Evolutionary conservation across 2,888 invertebrate genomes (phyloP), one percentile per base, ranked within the genome.

Genomic region (Caenorhabditis sp.): DNA sequence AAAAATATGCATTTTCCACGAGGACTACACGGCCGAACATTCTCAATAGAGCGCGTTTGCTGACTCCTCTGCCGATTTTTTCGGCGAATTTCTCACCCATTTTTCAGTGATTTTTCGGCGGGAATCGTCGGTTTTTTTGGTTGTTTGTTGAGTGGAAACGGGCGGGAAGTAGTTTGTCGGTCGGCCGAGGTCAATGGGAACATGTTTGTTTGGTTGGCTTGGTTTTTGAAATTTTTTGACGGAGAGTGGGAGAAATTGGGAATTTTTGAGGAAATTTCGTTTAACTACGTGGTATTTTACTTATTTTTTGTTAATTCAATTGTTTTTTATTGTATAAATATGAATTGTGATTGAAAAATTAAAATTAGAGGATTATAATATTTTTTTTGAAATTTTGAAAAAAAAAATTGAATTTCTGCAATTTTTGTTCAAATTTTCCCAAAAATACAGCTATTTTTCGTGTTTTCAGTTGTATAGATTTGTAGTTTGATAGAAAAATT

Each of bases 11-110:
- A 24, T 74, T 58, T 9, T 70, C 32, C 74, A 11, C n/a, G 58
- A 51, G 60, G 13, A 60, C 37, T 58, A 55, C 58, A 53, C 70
- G 22, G 11, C 5, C 4, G 9, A 11, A n/a, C n/a, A n/a, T 64
- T 71, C 32, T 32, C 71, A 44, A 13, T 69, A 26, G 61, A 47
- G 70, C 70, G 70, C 61, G 20, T 9, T 70, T 61, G 51, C 60
- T 40, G 24, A 51, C n/a, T 70, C 40, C 56, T 71, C 15, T 9
- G 13, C 22, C 5, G n/a, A 47, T 47, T 62, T 22, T 60, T 18
- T 13, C 44, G 18, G 20, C 4, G 2, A 58, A n/a, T 60, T 44
- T 58, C 37, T 50, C 44, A 13, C 40, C 22, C 20, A 26, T 51
- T 65, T 65, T 50, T 24, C 15, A 3, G n/a, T 50, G 53, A 56